A percentile compares a stretch with the other conserved stretches of the same genome.
Conservation (phyloP, 2,797 vertebrate genomes). For the Gambusia yucatana region DNA sequence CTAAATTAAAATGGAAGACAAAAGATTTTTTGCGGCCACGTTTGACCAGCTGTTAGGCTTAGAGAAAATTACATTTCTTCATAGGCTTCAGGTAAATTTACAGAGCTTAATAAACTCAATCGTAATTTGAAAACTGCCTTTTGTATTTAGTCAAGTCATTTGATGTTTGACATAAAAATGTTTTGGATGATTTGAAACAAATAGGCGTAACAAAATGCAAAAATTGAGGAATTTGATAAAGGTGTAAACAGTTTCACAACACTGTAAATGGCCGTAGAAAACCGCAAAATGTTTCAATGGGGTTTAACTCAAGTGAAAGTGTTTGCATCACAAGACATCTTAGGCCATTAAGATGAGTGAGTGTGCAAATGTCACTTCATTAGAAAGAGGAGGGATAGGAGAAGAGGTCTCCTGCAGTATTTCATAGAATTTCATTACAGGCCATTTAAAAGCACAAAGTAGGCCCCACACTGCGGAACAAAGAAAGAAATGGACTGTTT, state of each 20-base stretch:
- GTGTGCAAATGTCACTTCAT: conserved; percentile 42
- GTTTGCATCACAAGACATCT: conserved; percentile 4
- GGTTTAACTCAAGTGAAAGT: neutral
- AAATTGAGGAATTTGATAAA: neutral
- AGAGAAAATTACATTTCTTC: neutral
- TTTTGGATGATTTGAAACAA: neutral
- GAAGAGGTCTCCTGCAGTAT: conserved; percentile 18
- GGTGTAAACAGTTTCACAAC: neutral
- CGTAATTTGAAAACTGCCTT: too few species aligned
- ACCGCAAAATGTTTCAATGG: neutral
- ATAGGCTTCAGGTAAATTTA: neutral
- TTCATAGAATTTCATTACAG: conserved; percentile 32
- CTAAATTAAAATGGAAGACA: neutral
- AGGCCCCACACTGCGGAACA: conserved; percentile 57
- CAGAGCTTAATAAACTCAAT: neutral
- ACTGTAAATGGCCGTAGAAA: neutral
- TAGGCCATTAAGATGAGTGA: conserved; percentile 23
- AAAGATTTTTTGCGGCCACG: neutral
- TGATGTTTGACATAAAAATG: neutral
- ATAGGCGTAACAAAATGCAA: neutral
- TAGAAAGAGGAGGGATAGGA: conserved; percentile 12
- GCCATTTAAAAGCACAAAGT: conserved; percentile 39
- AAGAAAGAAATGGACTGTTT: conserved; percentile 42
- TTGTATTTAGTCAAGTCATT: too few species aligned
- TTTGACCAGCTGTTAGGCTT: neutral